Conservation (phyloP, 1,140 invertebrate genomes). For the Cotesia glomerata region DNA sequence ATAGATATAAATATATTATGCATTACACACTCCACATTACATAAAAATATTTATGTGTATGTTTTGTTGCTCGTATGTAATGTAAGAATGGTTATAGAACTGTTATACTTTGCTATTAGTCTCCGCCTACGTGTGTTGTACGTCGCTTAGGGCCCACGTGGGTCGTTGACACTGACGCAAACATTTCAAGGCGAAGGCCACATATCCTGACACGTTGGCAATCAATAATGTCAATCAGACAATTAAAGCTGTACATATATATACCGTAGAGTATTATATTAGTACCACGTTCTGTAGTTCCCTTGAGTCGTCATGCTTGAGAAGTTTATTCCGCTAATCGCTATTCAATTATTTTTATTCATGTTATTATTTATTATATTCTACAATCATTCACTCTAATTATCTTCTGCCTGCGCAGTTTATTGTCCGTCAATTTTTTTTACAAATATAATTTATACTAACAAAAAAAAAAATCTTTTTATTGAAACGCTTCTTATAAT, state of each 20-base stretch:
- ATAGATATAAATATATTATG: not conserved
- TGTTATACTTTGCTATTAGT: conserved; percentile 47
- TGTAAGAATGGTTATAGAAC: conserved; percentile 32
- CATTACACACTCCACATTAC: too few species aligned
- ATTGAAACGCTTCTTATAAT: too few species aligned
- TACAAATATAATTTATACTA: too few species aligned
- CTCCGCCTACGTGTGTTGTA: conserved; percentile 42
- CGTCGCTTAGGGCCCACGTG: conserved; percentile 36
- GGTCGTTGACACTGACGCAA: conserved; percentile 49
- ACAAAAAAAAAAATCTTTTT: too few species aligned
- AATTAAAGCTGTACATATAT: not conserved
- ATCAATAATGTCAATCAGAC: conserved; percentile 20
- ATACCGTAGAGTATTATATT: too few species aligned
- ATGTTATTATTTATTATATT: too few species aligned
- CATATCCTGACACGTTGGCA: not conserved
- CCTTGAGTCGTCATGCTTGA: not conserved
- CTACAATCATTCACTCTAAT: too few species aligned
- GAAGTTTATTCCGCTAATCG: not conserved
- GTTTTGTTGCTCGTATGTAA: not conserved
- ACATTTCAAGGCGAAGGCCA: conserved; percentile 15
- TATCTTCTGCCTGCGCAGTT: too few species aligned
- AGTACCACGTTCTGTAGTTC: not conserved
- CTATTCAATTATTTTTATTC: too few species aligned
- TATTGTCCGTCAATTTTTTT: too few species aligned
- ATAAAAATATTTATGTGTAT: not conserved